Percentiles rank a stretch among this genome's conserved stretches.
These are phyloP conservation scores for Hypsibius dujardini DNA, from an alignment of 1,140 invertebrate species.

Conservation along the genomic window DNA sequence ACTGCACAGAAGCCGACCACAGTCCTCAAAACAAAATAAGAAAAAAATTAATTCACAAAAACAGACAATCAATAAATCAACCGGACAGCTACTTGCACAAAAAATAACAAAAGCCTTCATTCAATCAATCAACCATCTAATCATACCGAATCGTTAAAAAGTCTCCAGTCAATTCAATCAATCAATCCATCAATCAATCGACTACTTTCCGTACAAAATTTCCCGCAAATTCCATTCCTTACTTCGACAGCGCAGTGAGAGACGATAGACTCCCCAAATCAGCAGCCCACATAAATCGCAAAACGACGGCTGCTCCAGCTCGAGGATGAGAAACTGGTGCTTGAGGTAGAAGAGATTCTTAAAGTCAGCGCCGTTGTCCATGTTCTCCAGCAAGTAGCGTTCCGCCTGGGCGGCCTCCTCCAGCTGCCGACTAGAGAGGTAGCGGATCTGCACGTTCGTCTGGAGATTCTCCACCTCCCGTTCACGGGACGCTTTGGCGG, in stretches of 20 bases:
- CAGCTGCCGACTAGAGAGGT: slow-evolving; percentile 15
- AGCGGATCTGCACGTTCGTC: not conserved
- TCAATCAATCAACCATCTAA: no score
- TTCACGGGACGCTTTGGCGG: not conserved
- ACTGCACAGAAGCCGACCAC: no score
- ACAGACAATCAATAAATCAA: no score
- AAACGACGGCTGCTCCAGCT: not conserved
- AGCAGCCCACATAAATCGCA: slow-evolving; percentile 15
- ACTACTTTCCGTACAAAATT: not conserved
- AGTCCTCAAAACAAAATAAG: no score
- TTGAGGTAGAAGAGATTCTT: slow-evolving; percentile 10
- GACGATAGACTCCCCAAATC: slow-evolving; percentile 17
- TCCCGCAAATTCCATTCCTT: not conserved
- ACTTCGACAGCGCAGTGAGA: not conserved
- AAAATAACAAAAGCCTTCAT: no score
- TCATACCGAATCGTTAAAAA: not conserved
- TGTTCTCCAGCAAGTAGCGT: slow-evolving; percentile 10
- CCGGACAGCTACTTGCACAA: no score
- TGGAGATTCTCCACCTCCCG: not conserved
- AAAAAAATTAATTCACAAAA: no score
- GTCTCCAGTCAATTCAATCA: not conserved
- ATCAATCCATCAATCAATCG: not conserved
- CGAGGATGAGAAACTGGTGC: slow-evolving; percentile 13
- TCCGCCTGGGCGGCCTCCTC: slow-evolving; percentile 8
- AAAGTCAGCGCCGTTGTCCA: slow-evolving; percentile 4